Conservation (phyloP, 2,888 invertebrate genomes). For the Stegophylla sp. region DNA sequence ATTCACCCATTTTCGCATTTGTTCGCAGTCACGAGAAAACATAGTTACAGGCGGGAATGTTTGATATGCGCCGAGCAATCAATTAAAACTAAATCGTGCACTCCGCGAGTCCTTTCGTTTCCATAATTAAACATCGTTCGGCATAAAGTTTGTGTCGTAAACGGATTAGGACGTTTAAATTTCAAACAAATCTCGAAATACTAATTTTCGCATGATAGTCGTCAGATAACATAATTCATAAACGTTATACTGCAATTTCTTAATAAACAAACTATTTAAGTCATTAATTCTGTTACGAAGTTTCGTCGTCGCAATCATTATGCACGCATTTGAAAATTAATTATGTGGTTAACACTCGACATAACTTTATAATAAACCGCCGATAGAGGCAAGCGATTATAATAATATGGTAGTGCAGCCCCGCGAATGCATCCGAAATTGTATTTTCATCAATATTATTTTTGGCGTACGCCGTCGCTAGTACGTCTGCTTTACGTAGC, state of each 20-base stretch:
- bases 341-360: slow-evolving; percentile 48
- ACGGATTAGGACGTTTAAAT: slow-evolving; percentile 30
- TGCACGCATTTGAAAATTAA: slow-evolving; percentile 42
- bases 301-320: slow-evolving; percentile 36
- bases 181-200: slow-evolving; percentile 26
- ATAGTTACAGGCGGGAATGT: too few species aligned
- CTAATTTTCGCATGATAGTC: slow-evolving; percentile 3
- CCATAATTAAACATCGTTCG: slow-evolving; percentile 11
- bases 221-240: slow-evolving; percentile 22
- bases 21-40: too few species aligned
- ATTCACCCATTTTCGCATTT: neutral
- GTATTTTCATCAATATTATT: neutral
- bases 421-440: neutral
- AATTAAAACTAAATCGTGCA: neutral
- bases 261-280: slow-evolving; percentile 44
- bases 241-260: slow-evolving; percentile 10
- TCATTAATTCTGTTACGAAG: slow-evolving; percentile 45
- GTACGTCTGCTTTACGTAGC: neutral
- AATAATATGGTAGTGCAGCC: neutral
- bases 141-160: slow-evolving; percentile 14
- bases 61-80: neutral
- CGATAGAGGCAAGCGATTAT: slow-evolving; percentile 11
- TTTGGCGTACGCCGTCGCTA: neutral
- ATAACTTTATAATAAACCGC: slow-evolving; percentile 25
- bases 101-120: neutral